Evolutionary conservation across 1,140 invertebrate species (phyloP), one percentile per base, ranked within the genome.

Genomic region (Trachelipus rathkii): DNA sequence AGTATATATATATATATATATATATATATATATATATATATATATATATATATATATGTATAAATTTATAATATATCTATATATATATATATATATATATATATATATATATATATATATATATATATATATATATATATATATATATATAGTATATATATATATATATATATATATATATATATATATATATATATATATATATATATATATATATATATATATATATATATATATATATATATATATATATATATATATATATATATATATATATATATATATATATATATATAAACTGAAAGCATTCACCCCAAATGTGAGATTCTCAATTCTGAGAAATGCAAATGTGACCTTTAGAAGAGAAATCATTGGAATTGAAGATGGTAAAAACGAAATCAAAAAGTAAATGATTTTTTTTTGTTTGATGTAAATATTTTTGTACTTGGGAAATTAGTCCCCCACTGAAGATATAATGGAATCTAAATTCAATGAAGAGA

Each of bases 231-330:
- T 60, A 60, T 60, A 60, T 60, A 60, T 60, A 21, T 60, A 21
- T 60, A 60, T 60, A 60, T 60, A 60, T 60, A 60, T 60, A 60
- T 60, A n/a, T 60, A 60, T 60, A 60, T 60, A 60, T 60, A 60
- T 60, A 60, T 60, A 60, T 60, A 60, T 60, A 60, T n/a, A 60
- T 60, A 60, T 60, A 60, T 60, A 60, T 60, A 3, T 60, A 60
- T 60, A 60, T 60, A 60, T 60, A 60, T 60, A 60, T n/a, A 60
- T 60, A 60, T 60, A 60, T 60, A 60, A 3, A 33, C 2, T 33
- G 33, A 33, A 3, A 6, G 33, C 33, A 33, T 33, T 6, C 33
- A 6, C 33, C 1, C 6, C 33, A 33, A 33, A 33, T 33, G 1
- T 6, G 6, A 33, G 2, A 33, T 33, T 6, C 33, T 1, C 33